Base-by-base conservation (phyloP, 2,113 vertebrate species). In the Paralichthys olivaceus region DNA sequence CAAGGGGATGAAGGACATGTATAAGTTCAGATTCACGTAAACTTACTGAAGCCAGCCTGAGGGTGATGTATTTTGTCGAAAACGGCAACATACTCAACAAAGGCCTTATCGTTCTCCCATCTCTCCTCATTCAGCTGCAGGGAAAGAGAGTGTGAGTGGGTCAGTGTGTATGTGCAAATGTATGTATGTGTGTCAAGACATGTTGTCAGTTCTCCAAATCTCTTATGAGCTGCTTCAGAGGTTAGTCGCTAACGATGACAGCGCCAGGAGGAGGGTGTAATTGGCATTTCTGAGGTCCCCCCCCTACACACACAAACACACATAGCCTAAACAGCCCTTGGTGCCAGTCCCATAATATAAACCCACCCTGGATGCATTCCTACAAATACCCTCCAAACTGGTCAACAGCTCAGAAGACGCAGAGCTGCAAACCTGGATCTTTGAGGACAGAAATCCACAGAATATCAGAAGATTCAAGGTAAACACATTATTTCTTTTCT, bases 341-440 rank as follows among this genome's bases (percentile, higher is more conserved):
- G 91, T 91, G 90, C 90, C 80, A 66, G 77, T 84, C 80, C 85
- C 73, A 79, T 70, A 67, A 94, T 94, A 94, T 91, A 95, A 94
- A 94, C 93, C 93, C 93, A 91, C 91, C 90, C 95, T 86, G 70
- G 78, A 75, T 69, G 80, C 84, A 85, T 64, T 84, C 69, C 90
- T 93, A 94, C 92, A 95, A 94, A 95, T 91, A 93, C 88, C 71
- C 81, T 67, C 23, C 43, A 32, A 70, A 13, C 47, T 26, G 65
- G 37, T 4, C 67, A 22, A 8, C 58, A 61, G 40, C 77, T 81
- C 78, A 91, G 75, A 89, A 43, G 65, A 57, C n/a, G 0, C 73
- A 68, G 69, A 76, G 60, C 43, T 23, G 40, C 66, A 60, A 43
- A 17, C 59, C 40, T 53, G 64, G 63, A 57, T n/a, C 68, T 7